These are phyloP conservation scores for Pseudochaenichthys georgianus DNA, from an alignment of 2,797 vertebrate species.

Conservation along the genomic window DNA sequence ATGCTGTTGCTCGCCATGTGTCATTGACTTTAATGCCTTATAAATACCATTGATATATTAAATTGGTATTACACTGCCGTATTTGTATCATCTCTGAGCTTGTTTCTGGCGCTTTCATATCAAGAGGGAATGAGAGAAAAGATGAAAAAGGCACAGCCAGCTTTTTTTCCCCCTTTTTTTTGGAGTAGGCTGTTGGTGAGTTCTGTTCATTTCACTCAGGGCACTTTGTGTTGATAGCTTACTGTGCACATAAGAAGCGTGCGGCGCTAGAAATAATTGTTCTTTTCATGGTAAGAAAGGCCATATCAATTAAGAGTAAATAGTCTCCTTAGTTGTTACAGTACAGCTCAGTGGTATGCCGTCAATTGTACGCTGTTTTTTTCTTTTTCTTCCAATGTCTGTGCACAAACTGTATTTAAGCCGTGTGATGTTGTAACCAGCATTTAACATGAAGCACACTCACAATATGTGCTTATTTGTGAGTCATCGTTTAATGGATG, in stretches of 20 bases:
- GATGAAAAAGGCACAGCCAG: conserved; percentile 65
- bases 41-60: conserved; percentile 87
- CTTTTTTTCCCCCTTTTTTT: conserved; percentile 51
- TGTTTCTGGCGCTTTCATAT: conserved; percentile 82
- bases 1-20: conserved; percentile 82
- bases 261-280: conserved; percentile 85
- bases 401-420: conserved; percentile 79
- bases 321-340: conserved; percentile 87
- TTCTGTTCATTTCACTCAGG: conserved; percentile 84
- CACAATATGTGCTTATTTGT: conserved; percentile 71
- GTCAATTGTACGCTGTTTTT: conserved; percentile 72
- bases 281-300: conserved; percentile 89
- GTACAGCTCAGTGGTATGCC: conserved; percentile 83
- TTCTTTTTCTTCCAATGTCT: conserved; percentile 39
- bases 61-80: conserved; percentile 82
- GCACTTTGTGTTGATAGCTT: conserved; percentile 85
- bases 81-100: conserved; percentile 83
- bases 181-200: conserved; percentile 72
- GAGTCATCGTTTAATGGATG: conserved; percentile 57
- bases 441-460: conserved; percentile 72
- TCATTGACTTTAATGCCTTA: conserved; percentile 86
- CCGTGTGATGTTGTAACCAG: conserved; percentile 67
- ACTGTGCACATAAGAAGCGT: conserved; percentile 85
- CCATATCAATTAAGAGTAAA: conserved; percentile 90
- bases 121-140: conserved; percentile 74